Evolutionary conservation across 2,888 invertebrate species (phyloP).

Genomic region (Brachylomia viminalis): DNA sequence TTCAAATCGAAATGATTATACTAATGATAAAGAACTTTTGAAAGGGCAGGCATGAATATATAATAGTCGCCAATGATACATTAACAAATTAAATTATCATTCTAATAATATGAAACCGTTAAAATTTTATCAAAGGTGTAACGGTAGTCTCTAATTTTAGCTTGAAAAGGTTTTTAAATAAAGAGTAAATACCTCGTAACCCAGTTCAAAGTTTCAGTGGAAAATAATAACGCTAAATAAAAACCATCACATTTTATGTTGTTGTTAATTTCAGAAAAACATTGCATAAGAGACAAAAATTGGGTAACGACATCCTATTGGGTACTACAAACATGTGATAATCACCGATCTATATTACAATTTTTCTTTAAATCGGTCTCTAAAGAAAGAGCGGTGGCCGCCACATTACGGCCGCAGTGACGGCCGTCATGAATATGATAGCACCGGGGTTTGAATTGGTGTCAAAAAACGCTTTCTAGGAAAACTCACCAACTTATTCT

Average conservation of each 20-base stretch:
- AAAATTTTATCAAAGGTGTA: neutral
- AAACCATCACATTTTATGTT: neutral
- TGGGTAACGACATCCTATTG: neutral
- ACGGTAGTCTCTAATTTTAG: neutral
- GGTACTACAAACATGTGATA: neutral
- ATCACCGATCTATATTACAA: neutral
- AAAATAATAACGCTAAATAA: neutral
- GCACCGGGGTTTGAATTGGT: neutral
- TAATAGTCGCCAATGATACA: neutral
- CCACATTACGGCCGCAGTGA: neutral
- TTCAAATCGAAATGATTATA: neutral
- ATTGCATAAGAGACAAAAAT: neutral
- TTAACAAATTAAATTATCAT: conserved; percentile 4
- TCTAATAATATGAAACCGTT: neutral
- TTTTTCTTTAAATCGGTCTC: neutral
- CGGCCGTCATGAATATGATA: neutral
- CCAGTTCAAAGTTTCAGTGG: neutral
- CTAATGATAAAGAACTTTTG: neutral
- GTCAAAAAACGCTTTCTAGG: neutral
- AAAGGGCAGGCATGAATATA: neutral
- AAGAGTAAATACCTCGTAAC: neutral
- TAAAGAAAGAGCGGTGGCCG: neutral
- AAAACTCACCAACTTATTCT: neutral
- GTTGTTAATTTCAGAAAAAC: neutral
- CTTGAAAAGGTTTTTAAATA: neutral